phyloP scores from a whole-genome alignment of 2,797 vertebrate species.

The Halcyon smyrnensis region DNA sequence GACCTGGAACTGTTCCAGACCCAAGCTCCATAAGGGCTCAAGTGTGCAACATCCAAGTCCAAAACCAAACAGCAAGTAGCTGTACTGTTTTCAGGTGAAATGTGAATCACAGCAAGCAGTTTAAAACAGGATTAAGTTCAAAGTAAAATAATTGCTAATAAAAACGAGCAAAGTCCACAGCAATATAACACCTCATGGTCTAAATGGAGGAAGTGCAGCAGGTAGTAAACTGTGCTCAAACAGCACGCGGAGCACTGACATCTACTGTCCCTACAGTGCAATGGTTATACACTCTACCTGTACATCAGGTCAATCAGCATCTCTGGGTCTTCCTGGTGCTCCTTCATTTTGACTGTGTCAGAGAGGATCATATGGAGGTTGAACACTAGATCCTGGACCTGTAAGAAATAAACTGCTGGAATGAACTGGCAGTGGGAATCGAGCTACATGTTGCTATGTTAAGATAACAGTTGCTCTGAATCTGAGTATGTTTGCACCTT shows the following conservation, averaged over 20 bases:
- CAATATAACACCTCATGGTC: neutral
- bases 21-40: neutral
- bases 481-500: neutral
- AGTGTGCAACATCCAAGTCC: neutral
- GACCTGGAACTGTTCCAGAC: neutral
- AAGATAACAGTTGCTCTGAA: neutral
- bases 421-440: neutral
- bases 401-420: neutral
- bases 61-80: neutral
- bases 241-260: neutral
- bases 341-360: conserved; percentile 99
- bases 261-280: neutral
- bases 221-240: neutral
- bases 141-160: neutral
- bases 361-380: conserved; percentile 99
- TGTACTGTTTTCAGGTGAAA: neutral
- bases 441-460: neutral
- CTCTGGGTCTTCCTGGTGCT: conserved; percentile 98
- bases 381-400: conserved; percentile 98
- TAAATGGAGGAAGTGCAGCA: neutral
- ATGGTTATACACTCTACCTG: conserved; percentile 81
- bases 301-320: conserved; percentile 99
- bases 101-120: neutral
- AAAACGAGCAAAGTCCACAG: neutral
- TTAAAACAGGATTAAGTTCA: neutral